phyloP scores from a whole-genome alignment of 2,888 invertebrate species.

The Eretmocerus hayati region DNA sequence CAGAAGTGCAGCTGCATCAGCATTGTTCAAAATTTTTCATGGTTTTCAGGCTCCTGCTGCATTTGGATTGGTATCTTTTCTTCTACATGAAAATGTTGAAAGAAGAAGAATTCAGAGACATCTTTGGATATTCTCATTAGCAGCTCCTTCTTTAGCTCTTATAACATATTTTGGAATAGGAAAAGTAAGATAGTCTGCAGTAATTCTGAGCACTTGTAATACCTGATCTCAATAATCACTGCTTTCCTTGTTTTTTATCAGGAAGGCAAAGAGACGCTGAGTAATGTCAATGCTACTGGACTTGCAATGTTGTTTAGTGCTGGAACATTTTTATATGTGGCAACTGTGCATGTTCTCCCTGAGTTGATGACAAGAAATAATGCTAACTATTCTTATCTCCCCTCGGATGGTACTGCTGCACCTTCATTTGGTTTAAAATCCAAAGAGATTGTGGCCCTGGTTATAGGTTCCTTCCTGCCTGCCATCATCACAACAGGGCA shows the following conservation, averaged over 20 bases:
- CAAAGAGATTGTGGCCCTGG: slow-evolving; percentile 74
- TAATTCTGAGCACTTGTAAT: background rate
- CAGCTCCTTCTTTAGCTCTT: slow-evolving; percentile 85
- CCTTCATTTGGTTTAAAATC: slow-evolving; percentile 58
- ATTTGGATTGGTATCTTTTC: slow-evolving; percentile 95
- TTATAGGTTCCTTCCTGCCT: slow-evolving; percentile 82
- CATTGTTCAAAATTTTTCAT: background rate
- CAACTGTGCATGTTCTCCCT: slow-evolving; percentile 96
- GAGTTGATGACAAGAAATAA: slow-evolving; percentile 67
- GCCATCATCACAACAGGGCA: slow-evolving; percentile 87
- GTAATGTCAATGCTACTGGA: slow-evolving; percentile 86
- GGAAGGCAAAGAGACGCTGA: slow-evolving; percentile 84
- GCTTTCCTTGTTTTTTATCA: slow-evolving; percentile 48
- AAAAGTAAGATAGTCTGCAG: slow-evolving; percentile 45
- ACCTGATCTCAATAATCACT: background rate
- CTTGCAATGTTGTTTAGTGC: slow-evolving; percentile 98
- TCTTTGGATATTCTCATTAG: slow-evolving; percentile 81
- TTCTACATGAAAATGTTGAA: slow-evolving; percentile 91
- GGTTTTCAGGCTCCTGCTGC: slow-evolving; percentile 83
- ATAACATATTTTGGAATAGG: slow-evolving; percentile 91
- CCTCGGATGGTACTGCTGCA: slow-evolving; percentile 38
- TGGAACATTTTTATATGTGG: slow-evolving; percentile 97
- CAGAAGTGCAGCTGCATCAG: too few relatives aligned
- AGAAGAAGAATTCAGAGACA: slow-evolving; percentile 81
- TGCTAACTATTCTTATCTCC: slow-evolving; percentile 46